Evolutionary conservation across 2,113 vertebrate species (phyloP), one percentile per base, ranked within the genome.

Genomic region (Myrmecophaga tridactyla): DNA sequence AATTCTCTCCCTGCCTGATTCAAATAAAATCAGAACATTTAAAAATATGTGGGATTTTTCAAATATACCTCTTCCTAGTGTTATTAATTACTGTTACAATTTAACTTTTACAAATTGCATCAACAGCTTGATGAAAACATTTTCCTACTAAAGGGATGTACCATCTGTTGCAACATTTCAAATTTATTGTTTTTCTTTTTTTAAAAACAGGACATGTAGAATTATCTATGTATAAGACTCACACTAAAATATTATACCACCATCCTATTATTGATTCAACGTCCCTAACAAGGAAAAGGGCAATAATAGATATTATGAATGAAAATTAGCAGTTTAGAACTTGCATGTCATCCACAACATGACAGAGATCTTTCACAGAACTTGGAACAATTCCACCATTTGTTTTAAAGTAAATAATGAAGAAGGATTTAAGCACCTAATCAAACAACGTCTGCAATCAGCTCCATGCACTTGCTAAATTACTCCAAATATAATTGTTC

Each of bases 151-250:
- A 3, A 56, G 58, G 31, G 23, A 73, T 69, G 43, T 41, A 53
- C 89, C 91, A 96, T 96, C 94, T 96, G 97, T 48, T 90, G 11
- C 51, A 93, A 23, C 0, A 39, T 27, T 86, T 43, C 27, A 95
- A 95, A 82, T 85, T 15, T 0, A 51, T 69, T 63, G 60, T 72
- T 4, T 43, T 36, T 20, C 1, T 7, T 67, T 62, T 60, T 51
- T 34, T 1, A 63, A 51, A 63, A 60, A 53, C 1, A 82, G 76
- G 20, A 53, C n/a, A 80, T 18, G 73, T 69, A 94, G 48, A 87
- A 89, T 21, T 51, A 25, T 46, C 73, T 76, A 69, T 41, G 48
- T 56, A 72, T 56, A 72, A 72, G 86, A 85, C 17, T 81, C 65
- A 93, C 21, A 63, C 25, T 56, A 29, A 89, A 92, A 76, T 78